A percentile compares a stretch with the other conserved stretches of the same genome.
Conservation (phyloP, 2,888 invertebrate genomes). For the Diachrysia chrysitis region DNA sequence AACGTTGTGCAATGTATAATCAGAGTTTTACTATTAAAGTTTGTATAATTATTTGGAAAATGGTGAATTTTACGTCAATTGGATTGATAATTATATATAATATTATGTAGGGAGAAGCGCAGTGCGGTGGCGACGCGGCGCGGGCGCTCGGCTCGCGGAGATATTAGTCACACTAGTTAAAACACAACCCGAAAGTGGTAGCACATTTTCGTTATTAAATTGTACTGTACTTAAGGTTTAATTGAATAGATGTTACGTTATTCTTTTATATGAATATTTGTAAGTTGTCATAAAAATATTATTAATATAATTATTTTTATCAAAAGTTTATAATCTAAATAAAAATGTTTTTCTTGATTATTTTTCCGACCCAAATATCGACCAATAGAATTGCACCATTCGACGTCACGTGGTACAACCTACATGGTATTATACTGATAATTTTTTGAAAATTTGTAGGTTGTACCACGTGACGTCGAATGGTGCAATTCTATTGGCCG, state of each 20-base stretch:
- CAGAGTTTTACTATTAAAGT: constrained; percentile 68
- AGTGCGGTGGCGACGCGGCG: constrained; percentile 41
- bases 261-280: constrained; percentile 89
- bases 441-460: no score
- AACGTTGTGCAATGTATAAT: constrained; percentile 79
- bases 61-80: constrained; percentile 52
- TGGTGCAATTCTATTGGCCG: no score
- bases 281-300: constrained; percentile 89
- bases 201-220: constrained; percentile 86
- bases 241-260: constrained; percentile 89
- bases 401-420: no score
- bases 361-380: no score
- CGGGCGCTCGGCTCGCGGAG: constrained; percentile 62
- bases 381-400: no score
- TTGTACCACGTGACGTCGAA: no score
- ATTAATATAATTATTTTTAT: constrained; percentile 90
- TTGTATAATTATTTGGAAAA: constrained; percentile 60
- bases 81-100: constrained; percentile 59
- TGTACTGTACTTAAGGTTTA: constrained; percentile 86
- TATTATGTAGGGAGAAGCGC: constrained; percentile 39
- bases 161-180: constrained; percentile 86
- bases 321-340: constrained; percentile 90
- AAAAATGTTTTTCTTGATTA: constrained; percentile 90
- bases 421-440: no score
- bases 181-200: constrained; percentile 86